phyloP scores from a whole-genome alignment of 2,113 vertebrate species.

The Tor tambroides region DNA sequence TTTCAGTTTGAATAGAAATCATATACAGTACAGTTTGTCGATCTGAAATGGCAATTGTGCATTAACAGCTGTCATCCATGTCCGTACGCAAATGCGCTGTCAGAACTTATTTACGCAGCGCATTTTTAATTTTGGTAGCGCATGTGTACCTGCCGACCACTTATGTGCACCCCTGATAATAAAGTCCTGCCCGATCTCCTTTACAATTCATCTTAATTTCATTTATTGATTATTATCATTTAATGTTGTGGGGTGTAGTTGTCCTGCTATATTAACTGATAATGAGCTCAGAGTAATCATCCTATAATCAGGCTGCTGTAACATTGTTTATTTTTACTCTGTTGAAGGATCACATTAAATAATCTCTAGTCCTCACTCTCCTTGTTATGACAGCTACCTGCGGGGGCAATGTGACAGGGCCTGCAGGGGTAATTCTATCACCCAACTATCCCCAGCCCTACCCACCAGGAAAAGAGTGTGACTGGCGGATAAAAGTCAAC shows the following conservation, averaged over 20 bases:
- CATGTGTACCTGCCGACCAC: too few species aligned
- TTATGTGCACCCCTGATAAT: too few species aligned
- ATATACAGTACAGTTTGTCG: too few species aligned
- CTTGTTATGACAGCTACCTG: conserved; percentile 86
- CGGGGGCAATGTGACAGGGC: conserved; percentile 93
- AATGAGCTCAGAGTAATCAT: conserved; percentile 34
- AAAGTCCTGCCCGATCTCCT: conserved; percentile 13
- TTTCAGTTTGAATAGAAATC: too few species aligned
- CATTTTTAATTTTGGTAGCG: too few species aligned
- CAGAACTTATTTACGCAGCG: too few species aligned
- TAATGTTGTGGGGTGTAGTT: conserved; percentile 16
- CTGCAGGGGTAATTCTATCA: conserved; percentile 93
- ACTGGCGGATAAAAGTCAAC: conserved; percentile 95
- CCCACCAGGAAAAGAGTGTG: conserved; percentile 95
- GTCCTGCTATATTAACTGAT: not conserved
- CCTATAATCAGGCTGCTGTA: conserved; percentile 35
- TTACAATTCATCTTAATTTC: conserved; percentile 39
- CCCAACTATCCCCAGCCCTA: conserved; percentile 98
- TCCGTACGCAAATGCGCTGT: too few species aligned
- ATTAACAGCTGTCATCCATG: too few species aligned
- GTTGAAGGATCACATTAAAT: conserved; percentile 48
- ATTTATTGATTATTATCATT: conserved; percentile 40
- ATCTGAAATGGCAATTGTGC: too few species aligned
- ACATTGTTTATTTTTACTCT: conserved; percentile 30
- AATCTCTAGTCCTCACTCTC: conserved; percentile 60